Evolutionary conservation across 1,140 invertebrate species (phyloP).

Genomic region (Bombus soroeensis): DNA sequence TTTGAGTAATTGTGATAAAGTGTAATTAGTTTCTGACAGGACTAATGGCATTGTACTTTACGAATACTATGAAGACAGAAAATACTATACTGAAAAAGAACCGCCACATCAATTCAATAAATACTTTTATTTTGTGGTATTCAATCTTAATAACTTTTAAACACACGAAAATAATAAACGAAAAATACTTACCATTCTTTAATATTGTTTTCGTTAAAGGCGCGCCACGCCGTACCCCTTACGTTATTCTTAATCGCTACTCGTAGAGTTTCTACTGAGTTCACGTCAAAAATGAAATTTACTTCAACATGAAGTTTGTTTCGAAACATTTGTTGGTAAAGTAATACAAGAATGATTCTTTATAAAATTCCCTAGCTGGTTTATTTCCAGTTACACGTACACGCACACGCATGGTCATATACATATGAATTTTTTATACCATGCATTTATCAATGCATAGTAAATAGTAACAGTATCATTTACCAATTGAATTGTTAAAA

Average conservation of each 20-base stretch:
- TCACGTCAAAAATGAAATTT: constrained; percentile 70
- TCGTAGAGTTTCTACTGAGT: constrained; percentile 42
- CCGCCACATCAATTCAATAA: constrained; percentile 26
- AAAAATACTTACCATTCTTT: constrained; percentile 69
- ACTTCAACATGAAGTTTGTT: constrained; percentile 45
- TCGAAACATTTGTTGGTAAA: constrained; percentile 33
- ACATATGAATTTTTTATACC: not conserved
- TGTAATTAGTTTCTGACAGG: not conserved
- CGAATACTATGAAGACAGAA: not conserved
- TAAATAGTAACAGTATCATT: not conserved
- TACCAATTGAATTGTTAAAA: not conserved
- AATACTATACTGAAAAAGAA: constrained; percentile 21
- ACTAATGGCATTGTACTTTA: constrained; percentile 21
- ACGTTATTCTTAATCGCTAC: constrained; percentile 28
- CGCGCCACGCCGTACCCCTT: constrained; percentile 68
- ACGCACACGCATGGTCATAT: not conserved
- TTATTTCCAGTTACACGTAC: not conserved
- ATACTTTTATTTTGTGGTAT: not conserved
- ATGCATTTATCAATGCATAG: not conserved
- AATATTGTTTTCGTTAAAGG: constrained; percentile 66
- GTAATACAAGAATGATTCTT: constrained; percentile 1
- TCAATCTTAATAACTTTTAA: not conserved
- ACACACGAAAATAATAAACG: not conserved
- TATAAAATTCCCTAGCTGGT: constrained; percentile 45
- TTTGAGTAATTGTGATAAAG: not conserved